Evolutionary conservation across 2,797 vertebrate genomes (phyloP).

Genomic region (Rhinogobio ventralis): DNA sequence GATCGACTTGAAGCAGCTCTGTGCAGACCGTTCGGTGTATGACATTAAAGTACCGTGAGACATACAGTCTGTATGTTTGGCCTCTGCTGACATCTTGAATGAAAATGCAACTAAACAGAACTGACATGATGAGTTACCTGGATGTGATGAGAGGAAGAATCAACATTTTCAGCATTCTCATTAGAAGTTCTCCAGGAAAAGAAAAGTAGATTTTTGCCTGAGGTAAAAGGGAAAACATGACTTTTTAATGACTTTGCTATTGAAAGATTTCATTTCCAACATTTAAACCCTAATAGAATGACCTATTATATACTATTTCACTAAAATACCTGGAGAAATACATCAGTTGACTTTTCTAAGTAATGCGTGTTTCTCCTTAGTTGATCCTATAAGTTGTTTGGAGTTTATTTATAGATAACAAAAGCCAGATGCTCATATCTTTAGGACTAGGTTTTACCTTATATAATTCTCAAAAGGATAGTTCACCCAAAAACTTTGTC

Average conservation of each 20-base stretch:
- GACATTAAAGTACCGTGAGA: too few species aligned
- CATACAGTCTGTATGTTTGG: not conserved
- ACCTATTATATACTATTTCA: not conserved
- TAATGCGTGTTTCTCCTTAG: not conserved
- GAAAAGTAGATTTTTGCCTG: conserved; percentile 91
- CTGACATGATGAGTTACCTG: conserved; percentile 74
- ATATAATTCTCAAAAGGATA: not conserved
- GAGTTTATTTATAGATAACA: not conserved
- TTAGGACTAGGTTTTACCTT: not conserved
- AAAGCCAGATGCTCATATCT: not conserved
- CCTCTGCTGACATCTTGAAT: not conserved
- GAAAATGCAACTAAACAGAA: not conserved
- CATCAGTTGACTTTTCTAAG: not conserved
- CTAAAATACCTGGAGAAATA: not conserved
- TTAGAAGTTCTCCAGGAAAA: conserved; percentile 89
- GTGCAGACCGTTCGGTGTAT: too few species aligned
- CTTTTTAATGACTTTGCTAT: not conserved
- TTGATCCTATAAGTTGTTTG: not conserved
- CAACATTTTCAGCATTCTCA: conserved; percentile 92
- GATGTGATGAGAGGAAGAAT: conserved; percentile 91
- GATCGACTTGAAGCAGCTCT: too few species aligned
- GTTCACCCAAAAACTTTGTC: too few species aligned
- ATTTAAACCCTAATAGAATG: not conserved
- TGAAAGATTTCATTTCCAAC: not conserved
- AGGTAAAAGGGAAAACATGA: not conserved